Base-by-base conservation (phyloP, 2,113 vertebrate species). In the Syrmaticus mikado region DNA sequence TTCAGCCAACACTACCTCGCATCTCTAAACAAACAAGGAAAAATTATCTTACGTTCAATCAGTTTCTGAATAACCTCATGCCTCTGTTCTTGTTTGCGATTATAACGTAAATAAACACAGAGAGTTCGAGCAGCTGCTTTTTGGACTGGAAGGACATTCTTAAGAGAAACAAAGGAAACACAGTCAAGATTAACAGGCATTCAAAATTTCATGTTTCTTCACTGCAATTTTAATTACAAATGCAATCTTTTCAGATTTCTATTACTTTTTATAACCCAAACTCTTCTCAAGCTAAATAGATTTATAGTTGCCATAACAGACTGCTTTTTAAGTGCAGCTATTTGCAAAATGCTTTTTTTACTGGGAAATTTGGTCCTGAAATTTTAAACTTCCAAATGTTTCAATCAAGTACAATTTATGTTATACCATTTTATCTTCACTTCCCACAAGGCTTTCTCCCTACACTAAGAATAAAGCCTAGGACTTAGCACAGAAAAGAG, bases 131-230 rank as follows among this genome's bases (percentile, higher is more conserved):
- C 98, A 13, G 99, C 98, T 92, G 99, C 99, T 94, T 98, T 98
- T 97, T 99, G 99, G 58, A 99, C 99, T 16, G 99, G 99, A 72
- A 99, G 96, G 73, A 99, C 99, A 43, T 99, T 99, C 99, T 99
- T 97, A 72, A 95, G 98, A 96, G 89, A 97, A 93, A 97, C 16
- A 95, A 62, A 87, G n/a, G 43, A 67, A 94, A 92, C n/a, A 95
- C 2, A 90, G 34, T 94, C 94, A 53, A 43, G 24, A 53, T 28
- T n/a, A 66, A 53, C 36, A 53, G 76, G 41, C 52, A 53, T 66
- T 34, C 40, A 41, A 66, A 53, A 43, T 79, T 34, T 55, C 32
- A 53, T 66, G 5, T n/a, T 52, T 43, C 18, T 20, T 66, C 38
- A 55, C 38, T 32, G 10, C 16, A 75, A 58, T 10, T 64, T 41